phyloP scores from a whole-genome alignment of 2,888 invertebrate genomes.

The Aphelenchoides bicaudatus region DNA sequence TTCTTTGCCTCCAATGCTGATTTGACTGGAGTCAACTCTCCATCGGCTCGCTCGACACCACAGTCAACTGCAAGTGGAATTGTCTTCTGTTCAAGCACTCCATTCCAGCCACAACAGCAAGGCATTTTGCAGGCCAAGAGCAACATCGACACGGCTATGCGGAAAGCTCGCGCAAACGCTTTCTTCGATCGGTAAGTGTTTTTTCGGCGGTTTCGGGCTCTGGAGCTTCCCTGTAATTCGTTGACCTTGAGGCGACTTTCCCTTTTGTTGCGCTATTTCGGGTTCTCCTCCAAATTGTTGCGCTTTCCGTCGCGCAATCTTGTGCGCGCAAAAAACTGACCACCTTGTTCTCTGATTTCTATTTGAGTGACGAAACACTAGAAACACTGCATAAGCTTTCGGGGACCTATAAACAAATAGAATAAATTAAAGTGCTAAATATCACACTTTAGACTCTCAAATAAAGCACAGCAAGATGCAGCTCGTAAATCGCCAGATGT shows the following conservation, averaged over 20 bases:
- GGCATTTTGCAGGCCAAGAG: slow-evolving; percentile 25
- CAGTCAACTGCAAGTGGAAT: slow-evolving; percentile 12
- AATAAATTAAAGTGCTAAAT: slow-evolving; percentile 8
- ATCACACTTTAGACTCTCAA: slow-evolving; percentile 22
- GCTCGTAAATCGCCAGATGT: slow-evolving; percentile 18
- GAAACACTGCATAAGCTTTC: neutral
- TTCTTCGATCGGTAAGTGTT: slow-evolving; percentile 37
- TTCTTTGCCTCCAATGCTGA: neutral
- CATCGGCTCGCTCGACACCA: slow-evolving; percentile 20
- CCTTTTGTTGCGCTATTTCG: neutral
- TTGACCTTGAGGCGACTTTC: too few relatives aligned
- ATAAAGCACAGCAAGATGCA: slow-evolving; percentile 20
- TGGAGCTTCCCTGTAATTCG: neutral
- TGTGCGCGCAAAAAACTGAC: slow-evolving; percentile 1
- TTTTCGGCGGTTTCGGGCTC: slow-evolving; percentile 11
- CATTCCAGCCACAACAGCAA: slow-evolving; percentile 13
- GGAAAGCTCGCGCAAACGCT: slow-evolving; percentile 31
- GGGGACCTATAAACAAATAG: neutral
- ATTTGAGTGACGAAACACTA: neutral
- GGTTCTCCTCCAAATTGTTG: slow-evolving; percentile 6
- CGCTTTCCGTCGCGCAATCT: neutral
- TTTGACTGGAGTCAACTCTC: slow-evolving; percentile 21
- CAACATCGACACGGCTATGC: slow-evolving; percentile 29
- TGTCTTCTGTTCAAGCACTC: neutral
- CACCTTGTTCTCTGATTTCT: neutral